Percentiles rank a stretch among this genome's conserved stretches.
phyloP scores from a whole-genome alignment of 1,140 invertebrate species.

The Helicoverpa zea region DNA sequence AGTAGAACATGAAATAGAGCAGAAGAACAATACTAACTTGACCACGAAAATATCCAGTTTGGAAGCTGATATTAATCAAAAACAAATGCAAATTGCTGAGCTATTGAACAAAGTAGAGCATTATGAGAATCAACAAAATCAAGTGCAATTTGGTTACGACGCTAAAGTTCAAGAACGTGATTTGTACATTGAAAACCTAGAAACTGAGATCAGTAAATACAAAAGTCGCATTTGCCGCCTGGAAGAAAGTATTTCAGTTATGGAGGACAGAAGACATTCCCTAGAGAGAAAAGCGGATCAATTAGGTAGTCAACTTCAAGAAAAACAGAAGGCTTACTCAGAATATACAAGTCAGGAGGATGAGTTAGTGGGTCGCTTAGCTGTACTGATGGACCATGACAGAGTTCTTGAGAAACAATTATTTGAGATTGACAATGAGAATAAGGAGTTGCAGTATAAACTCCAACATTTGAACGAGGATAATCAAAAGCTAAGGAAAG shows the following conservation, averaged over 20 bases:
- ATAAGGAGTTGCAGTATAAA: constrained; percentile 86
- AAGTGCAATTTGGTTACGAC: constrained; percentile 83
- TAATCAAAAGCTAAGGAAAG: constrained; percentile 76
- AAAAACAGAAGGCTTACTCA: constrained; percentile 85
- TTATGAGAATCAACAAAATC: constrained; percentile 70
- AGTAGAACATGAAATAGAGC: constrained; percentile 81
- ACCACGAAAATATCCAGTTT: constrained; percentile 80
- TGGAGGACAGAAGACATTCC: constrained; percentile 87
- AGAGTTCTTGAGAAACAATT: constrained; percentile 87
- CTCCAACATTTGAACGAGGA: constrained; percentile 81
- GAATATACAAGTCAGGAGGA: constrained; percentile 87
- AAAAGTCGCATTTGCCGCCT: constrained; percentile 88
- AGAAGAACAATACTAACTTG: constrained; percentile 77
- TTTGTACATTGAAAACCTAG: constrained; percentile 90
- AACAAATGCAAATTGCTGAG: constrained; percentile 74
- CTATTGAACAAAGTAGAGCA: constrained; percentile 73
- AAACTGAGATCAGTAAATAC: constrained; percentile 89
- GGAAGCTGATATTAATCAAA: constrained; percentile 79
- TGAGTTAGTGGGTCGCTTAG: constrained; percentile 85
- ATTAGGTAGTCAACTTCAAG: constrained; percentile 87
- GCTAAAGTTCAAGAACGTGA: constrained; percentile 91
- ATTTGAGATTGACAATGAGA: constrained; percentile 86
- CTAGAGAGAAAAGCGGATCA: constrained; percentile 87
- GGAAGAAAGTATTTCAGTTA: constrained; percentile 87
- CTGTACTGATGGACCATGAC: constrained; percentile 87